Evolutionary conservation across 2,113 vertebrate genomes (phyloP).

Genomic region (Epinephelus lanceolatus): DNA sequence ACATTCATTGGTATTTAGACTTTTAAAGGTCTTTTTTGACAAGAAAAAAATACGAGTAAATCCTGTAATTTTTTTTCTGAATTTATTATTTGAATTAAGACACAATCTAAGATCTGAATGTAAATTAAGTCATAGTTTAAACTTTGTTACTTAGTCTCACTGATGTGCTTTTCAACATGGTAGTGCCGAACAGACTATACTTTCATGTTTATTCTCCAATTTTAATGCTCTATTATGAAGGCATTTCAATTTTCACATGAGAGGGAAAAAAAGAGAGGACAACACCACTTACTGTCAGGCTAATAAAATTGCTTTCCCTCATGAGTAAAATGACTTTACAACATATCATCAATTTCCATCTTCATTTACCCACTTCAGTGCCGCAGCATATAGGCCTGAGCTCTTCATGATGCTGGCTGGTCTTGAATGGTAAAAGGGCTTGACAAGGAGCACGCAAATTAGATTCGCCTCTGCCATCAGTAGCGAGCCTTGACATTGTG

Average conservation of each 20-base stretch:
- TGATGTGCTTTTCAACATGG: neutral
- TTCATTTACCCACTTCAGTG: conserved; percentile 81
- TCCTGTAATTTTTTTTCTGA: neutral
- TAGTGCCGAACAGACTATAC: neutral
- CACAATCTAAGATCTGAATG: neutral
- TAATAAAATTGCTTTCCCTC: conserved; percentile 59
- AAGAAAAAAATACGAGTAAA: neutral
- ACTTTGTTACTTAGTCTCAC: neutral
- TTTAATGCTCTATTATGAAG: neutral
- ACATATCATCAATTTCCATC: conserved; percentile 73
- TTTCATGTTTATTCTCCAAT: neutral
- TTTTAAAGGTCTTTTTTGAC: neutral
- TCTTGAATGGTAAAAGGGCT: conserved; percentile 79
- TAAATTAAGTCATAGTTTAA: neutral
- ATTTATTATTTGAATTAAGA: neutral
- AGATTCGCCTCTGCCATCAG: conserved; percentile 80
- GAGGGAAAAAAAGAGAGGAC: neutral
- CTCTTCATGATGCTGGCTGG: conserved; percentile 78
- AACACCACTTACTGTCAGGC: conserved; percentile 28
- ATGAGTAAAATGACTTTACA: conserved; percentile 51
- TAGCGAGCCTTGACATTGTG: conserved; percentile 80
- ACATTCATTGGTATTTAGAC: neutral
- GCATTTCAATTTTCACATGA: conserved; percentile 12
- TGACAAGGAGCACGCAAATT: conserved; percentile 73
- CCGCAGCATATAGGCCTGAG: conserved; percentile 77